Evolutionary conservation across 1,140 invertebrate genomes (phyloP).

Genomic region (Leguminivora glycinivorella): DNA sequence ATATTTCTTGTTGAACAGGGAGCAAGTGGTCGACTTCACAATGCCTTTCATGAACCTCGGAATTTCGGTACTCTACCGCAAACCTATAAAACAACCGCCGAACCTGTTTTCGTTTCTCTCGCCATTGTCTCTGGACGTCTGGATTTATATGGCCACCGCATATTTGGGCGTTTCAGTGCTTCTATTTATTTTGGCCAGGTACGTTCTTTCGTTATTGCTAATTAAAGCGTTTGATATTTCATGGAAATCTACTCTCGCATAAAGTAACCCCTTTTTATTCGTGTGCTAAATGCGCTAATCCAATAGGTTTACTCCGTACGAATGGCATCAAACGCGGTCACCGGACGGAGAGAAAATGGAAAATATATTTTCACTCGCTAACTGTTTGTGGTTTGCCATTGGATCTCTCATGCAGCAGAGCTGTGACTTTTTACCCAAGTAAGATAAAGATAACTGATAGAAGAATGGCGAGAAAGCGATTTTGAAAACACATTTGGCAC

Average conservation of each 20-base stretch:
- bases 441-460: conserved; percentile 81
- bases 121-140: conserved; percentile 95
- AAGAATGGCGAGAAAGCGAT: conserved; percentile 35
- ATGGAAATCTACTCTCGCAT: background rate
- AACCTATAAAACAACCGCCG: conserved; percentile 93
- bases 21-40: conserved; percentile 94
- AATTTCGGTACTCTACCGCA: conserved; percentile 95
- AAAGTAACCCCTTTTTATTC: conserved; percentile 8
- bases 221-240: background rate
- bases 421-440: conserved; percentile 94
- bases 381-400: conserved; percentile 97
- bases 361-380: conserved; percentile 95
- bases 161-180: conserved; percentile 95
- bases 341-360: conserved; percentile 91
- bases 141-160: conserved; percentile 97
- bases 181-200: conserved; percentile 96
- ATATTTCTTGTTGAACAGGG: conserved; percentile 56
- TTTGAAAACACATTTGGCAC: conserved; percentile 40
- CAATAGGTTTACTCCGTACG: conserved; percentile 92
- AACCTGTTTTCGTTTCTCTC: conserved; percentile 96
- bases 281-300: conserved; percentile 40
- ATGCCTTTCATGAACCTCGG: conserved; percentile 98
- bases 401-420: conserved; percentile 96
- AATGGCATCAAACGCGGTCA: conserved; percentile 94
- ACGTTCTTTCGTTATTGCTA: conserved; percentile 55